These are phyloP conservation scores for Drosophila paramelanica DNA, from an alignment of 2,888 invertebrate species.

Conservation along the genomic window DNA sequence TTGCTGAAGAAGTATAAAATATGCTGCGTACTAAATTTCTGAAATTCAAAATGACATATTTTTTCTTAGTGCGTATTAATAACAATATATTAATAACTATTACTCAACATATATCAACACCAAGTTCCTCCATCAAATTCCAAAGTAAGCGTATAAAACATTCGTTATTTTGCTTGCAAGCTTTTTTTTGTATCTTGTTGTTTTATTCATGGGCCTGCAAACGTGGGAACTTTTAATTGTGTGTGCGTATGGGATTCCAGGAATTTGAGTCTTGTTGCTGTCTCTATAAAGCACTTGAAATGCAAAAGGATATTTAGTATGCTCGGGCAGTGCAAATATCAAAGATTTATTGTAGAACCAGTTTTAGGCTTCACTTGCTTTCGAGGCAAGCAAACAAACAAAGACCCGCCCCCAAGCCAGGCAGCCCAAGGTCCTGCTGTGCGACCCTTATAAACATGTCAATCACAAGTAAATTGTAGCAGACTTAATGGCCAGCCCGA, in stretches of 20 bases:
- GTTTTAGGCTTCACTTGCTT: slow-evolving; percentile 60
- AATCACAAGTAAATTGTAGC: slow-evolving; percentile 80
- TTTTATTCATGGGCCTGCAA: slow-evolving; percentile 68
- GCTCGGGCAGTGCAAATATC: slow-evolving; percentile 67
- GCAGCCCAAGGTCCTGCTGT: slow-evolving; percentile 30
- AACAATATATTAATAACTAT: too few relatives aligned
- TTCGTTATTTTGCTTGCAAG: background rate
- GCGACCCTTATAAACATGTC: slow-evolving; percentile 81
- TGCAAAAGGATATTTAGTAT: slow-evolving; percentile 73
- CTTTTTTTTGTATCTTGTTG: slow-evolving; percentile 34
- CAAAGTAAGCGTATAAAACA: slow-evolving; percentile 20
- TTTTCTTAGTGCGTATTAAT: too few relatives aligned
- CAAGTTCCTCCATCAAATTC: background rate
- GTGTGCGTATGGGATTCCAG: slow-evolving; percentile 62
- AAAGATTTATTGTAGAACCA: slow-evolving; percentile 66
- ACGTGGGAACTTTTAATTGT: slow-evolving; percentile 80
- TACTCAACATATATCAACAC: too few relatives aligned
- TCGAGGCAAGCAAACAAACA: slow-evolving; percentile 33
- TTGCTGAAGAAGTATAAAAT: too few relatives aligned
- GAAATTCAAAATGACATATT: too few relatives aligned
- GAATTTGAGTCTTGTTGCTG: slow-evolving; percentile 44
- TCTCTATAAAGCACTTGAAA: slow-evolving; percentile 56
- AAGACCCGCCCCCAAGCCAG: slow-evolving; percentile 2
- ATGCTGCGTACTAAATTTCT: too few relatives aligned
- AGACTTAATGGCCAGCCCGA: slow-evolving; percentile 68